Evolutionary conservation across 2,888 invertebrate genomes (phyloP), one percentile per base, ranked within the genome.

Genomic region (Coremacera marginata): DNA sequence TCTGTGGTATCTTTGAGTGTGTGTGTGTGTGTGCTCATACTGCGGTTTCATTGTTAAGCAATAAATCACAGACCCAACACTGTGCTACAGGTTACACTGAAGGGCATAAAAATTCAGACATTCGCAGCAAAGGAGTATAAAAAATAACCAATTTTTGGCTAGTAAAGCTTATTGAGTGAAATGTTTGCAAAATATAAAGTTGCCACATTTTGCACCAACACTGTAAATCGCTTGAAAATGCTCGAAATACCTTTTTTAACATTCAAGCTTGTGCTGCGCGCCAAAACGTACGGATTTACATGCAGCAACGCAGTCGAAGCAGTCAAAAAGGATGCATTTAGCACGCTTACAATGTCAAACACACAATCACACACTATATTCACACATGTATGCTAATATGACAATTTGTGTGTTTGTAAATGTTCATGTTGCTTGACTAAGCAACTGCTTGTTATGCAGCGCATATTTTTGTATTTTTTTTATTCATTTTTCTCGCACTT

Each of bases 401-500:
- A 51, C 73, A 62, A 62, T 22, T 73, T 37, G 73, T 44, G 70
- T 62, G 74, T 51, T 19, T 8, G 74, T 51, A 52, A 68, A 60
- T n/a, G n/a, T n/a, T n/a, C 44, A 52, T 37, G 37, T 51, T 62
- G 34, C 37, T 52, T 22, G 62, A 31, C 14, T 37, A 55, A 31
- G 27, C 70, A 65, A 65, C n/a, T n/a, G n/a, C 62, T 65, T 70
- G 74, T 75, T 78, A 75, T 76, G 67, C 78, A 76, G 60, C 76
- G 27, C 80, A 77, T 75, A 72, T 78, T 78, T 78, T 77, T 79
- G 78, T 80, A 79, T 79, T 83, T 86, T 84, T 84, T 85, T 77
- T 79, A 79, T 80, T 80, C 78, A 84, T 86, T 84, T 84, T 85
- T 86, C 84, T 84, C 82, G 83, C 84, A 84, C 83, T 88, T 86